Evolutionary conservation across 1,140 invertebrate species (phyloP).

Genomic region (Tetraneura akinire): DNA sequence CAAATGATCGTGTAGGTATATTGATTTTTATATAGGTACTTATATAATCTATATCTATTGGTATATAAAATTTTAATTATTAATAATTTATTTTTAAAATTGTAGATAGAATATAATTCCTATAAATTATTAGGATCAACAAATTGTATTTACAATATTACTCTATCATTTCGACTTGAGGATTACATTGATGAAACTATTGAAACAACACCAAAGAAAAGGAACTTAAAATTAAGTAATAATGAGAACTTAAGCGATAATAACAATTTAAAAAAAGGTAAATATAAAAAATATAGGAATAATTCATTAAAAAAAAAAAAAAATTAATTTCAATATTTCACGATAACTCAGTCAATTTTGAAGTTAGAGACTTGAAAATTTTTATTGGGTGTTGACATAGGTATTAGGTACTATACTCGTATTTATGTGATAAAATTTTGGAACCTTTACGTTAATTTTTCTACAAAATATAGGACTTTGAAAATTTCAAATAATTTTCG

Average conservation of each 20-base stretch:
- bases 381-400: too few species aligned
- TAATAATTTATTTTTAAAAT: not conserved
- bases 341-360: too few species aligned
- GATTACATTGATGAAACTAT: not conserved
- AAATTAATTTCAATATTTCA: too few species aligned
- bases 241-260: not conserved
- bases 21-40: not conserved
- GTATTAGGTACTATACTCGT: too few species aligned
- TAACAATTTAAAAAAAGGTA: not conserved
- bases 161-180: conserved; percentile 37
- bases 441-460: too few species aligned
- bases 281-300: not conserved
- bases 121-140: conserved; percentile 40
- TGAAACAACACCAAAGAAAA: not conserved
- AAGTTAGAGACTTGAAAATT: too few species aligned
- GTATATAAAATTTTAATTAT: too few species aligned
- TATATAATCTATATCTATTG: not conserved
- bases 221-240: not conserved
- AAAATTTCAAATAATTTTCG: too few species aligned
- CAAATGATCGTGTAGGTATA: conserved; percentile 28
- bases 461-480: too few species aligned
- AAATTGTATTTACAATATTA: conserved; percentile 12
- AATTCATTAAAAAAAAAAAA: too few species aligned
- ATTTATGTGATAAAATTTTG: too few species aligned
- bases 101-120: conserved; percentile 20